Conservation (phyloP, 2,888 invertebrate species). For the Tetragnatha montana region DNA sequence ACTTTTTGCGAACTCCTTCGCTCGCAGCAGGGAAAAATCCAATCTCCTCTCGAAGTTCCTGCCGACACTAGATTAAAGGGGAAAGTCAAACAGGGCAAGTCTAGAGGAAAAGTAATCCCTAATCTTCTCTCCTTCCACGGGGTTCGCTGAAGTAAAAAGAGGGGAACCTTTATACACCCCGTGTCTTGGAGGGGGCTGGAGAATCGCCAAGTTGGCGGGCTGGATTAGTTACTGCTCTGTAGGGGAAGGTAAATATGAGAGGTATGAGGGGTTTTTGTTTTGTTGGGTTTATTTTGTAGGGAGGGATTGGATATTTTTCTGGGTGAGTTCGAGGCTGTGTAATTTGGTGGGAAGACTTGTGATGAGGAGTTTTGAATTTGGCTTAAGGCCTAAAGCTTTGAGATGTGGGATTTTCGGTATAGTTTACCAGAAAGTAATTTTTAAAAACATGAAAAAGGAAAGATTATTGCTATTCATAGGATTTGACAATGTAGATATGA, state of each 20-base stretch:
- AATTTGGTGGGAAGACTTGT: too few species aligned
- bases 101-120: not conserved
- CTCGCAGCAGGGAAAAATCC: not conserved
- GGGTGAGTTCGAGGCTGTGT: not conserved
- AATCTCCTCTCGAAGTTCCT: not conserved
- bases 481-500: too few species aligned
- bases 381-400: too few species aligned
- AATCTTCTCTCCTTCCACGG: not conserved
- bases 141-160: not conserved
- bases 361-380: too few species aligned
- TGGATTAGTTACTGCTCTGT: not conserved
- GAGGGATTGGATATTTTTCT: not conserved
- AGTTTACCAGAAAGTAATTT: too few species aligned
- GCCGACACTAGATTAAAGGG: not conserved
- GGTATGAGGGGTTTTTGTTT: not conserved
- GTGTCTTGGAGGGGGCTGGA: not conserved
- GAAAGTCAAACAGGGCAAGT: not conserved
- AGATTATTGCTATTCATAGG: too few species aligned
- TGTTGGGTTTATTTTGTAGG: not conserved
- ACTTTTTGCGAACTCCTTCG: not conserved
- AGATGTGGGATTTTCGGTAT: too few species aligned
- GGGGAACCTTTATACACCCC: not conserved
- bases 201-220: not conserved
- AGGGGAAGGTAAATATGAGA: not conserved
- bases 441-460: too few species aligned